phyloP scores from a whole-genome alignment of 1,140 invertebrate species.

The Portunus trituberculatus region DNA sequence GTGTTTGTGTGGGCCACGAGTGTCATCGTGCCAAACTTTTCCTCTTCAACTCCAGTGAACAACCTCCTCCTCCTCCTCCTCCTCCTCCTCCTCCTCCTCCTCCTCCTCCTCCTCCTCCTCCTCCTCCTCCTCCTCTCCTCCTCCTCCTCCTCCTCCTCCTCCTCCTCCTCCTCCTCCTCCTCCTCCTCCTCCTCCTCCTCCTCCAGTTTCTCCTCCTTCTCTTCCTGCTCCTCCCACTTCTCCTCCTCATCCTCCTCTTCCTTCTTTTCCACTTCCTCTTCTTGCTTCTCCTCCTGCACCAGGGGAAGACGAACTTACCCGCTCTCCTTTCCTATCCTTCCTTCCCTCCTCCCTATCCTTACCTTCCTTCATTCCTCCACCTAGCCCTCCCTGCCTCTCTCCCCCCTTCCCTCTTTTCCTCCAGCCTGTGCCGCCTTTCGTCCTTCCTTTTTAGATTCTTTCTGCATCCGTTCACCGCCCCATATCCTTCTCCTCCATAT shows the following conservation, averaged over 20 bases:
- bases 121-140: too few relatives aligned
- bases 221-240: too few relatives aligned
- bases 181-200: too few relatives aligned
- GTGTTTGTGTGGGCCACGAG: neutral
- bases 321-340: too few relatives aligned
- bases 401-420: neutral
- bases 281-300: too few relatives aligned
- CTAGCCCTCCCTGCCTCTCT: too few relatives aligned
- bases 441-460: neutral
- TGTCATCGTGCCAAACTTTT: neutral
- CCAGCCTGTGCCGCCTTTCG: neutral
- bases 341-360: too few relatives aligned
- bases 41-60: neutral
- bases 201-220: neutral
- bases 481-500: conserved; percentile 10
- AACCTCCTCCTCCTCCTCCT: neutral
- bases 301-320: too few relatives aligned
- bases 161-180: neutral
- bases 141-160: too few relatives aligned
- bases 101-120: neutral
- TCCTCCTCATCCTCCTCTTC: neutral
- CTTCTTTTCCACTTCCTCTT: neutral
- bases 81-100: neutral
- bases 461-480: neutral
- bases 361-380: too few relatives aligned